Conservation (phyloP, 1,140 invertebrate genomes). For the Dysdera silvatica region DNA sequence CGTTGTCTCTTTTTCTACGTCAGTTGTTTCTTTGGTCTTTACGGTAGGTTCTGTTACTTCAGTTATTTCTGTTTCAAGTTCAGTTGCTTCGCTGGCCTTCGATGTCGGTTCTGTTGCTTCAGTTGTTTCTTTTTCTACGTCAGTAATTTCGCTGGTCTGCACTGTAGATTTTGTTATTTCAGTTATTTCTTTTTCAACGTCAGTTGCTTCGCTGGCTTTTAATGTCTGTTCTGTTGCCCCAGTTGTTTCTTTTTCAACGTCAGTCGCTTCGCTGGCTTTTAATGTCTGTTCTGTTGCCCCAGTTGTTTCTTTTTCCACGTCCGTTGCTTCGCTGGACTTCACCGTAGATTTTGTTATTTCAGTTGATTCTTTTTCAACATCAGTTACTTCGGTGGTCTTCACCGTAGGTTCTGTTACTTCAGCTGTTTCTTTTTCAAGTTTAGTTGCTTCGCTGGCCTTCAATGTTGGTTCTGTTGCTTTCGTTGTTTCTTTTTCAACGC, state of each 20-base stretch:
- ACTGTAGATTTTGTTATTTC: not conserved
- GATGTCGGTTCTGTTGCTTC: not conserved
- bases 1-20: not conserved
- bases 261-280: not conserved
- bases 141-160: not conserved
- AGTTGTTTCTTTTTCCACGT: not conserved
- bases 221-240: not conserved
- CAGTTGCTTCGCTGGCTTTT: not conserved
- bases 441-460: not conserved
- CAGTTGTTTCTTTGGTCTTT: not conserved
- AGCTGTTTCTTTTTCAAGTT: not conserved
- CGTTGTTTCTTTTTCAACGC: not conserved
- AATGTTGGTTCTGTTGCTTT: not conserved
- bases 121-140: not conserved
- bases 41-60: not conserved
- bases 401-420: no score
- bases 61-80: not conserved
- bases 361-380: no score
- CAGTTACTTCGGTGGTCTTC: no score
- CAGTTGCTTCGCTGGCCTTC: not conserved
- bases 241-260: no score
- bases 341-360: not conserved
- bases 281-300: not conserved
- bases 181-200: not conserved
- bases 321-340: not conserved